Evolutionary conservation across 2,888 invertebrate species (phyloP).

Genomic region (Asteroscopus sphinx): DNA sequence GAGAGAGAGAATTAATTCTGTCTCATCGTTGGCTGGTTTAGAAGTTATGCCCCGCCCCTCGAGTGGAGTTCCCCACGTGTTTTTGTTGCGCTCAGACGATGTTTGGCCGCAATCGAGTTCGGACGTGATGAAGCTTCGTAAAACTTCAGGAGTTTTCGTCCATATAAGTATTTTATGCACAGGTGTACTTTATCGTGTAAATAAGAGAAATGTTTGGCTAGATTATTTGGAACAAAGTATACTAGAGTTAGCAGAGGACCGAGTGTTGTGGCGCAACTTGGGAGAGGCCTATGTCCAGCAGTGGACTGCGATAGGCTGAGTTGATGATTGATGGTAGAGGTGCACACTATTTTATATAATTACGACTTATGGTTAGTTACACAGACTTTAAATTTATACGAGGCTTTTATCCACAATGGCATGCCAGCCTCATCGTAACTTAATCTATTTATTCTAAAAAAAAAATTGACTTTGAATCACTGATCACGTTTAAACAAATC

Average conservation of each 20-base stretch:
- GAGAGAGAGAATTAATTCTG: constrained; percentile 37
- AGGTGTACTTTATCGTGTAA: constrained; percentile 45
- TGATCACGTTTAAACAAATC: no score
- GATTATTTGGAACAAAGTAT: constrained; percentile 20
- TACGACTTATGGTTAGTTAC: no score
- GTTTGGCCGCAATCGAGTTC: constrained; percentile 60
- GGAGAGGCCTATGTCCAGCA: no score
- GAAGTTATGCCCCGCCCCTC: constrained; percentile 67
- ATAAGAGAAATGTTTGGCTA: constrained; percentile 21
- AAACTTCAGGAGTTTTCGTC: constrained; percentile 74
- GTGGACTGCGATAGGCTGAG: no score
- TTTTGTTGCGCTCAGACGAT: constrained; percentile 79
- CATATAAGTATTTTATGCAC: constrained; percentile 44
- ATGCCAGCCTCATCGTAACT: no score
- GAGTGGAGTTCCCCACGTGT: constrained; percentile 73
- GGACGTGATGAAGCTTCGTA: constrained; percentile 64
- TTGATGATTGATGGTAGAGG: no score
- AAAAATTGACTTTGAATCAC: no score
- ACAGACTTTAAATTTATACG: no score
- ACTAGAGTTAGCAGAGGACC: constrained; percentile 3
- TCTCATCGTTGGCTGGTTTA: constrained; percentile 62
- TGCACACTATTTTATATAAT: no score
- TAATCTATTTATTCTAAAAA: no score
- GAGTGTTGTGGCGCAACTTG: no score
- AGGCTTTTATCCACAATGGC: no score